Evolutionary conservation across 2,797 vertebrate genomes (phyloP).

Genomic region (Numenius phaeopus): DNA sequence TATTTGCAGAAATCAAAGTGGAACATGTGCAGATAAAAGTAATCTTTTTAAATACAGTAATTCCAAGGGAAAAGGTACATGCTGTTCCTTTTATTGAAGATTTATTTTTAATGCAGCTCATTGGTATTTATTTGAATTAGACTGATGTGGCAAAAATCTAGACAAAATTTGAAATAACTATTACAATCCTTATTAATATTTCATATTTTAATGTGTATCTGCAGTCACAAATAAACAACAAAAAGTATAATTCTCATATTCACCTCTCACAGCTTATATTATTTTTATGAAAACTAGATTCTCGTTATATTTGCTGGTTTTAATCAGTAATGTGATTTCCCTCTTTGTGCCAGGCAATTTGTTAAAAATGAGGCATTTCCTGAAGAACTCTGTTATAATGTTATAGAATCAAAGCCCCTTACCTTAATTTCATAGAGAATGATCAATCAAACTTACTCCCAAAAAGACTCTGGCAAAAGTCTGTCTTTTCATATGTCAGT

Average conservation of each 20-base stretch:
- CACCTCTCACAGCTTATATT: neutral
- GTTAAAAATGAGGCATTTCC: conserved; percentile 3
- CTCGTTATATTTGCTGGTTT: neutral
- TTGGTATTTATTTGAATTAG: conserved; percentile 31
- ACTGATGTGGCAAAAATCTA: conserved; percentile 7
- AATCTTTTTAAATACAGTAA: neutral
- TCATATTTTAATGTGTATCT: conserved; percentile 19
- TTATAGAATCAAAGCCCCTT: neutral
- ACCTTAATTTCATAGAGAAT: neutral
- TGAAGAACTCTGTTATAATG: neutral
- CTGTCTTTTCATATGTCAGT: neutral
- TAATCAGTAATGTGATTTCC: conserved; percentile 23
- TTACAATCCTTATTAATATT: neutral
- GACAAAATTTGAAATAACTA: conserved; percentile 5
- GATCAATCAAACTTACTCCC: neutral
- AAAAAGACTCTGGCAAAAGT: neutral
- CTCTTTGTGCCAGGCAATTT: neutral
- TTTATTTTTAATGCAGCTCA: neutral
- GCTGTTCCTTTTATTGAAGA: neutral
- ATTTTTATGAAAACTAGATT: conserved; percentile 23
- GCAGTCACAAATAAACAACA: neutral
- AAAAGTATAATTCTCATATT: neutral
- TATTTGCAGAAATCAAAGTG: neutral
- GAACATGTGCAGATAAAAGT: neutral
- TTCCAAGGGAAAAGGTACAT: neutral